These are phyloP conservation scores for Eledone cirrhosa DNA, from an alignment of 2,888 invertebrate genomes.

Conservation along the genomic window DNA sequence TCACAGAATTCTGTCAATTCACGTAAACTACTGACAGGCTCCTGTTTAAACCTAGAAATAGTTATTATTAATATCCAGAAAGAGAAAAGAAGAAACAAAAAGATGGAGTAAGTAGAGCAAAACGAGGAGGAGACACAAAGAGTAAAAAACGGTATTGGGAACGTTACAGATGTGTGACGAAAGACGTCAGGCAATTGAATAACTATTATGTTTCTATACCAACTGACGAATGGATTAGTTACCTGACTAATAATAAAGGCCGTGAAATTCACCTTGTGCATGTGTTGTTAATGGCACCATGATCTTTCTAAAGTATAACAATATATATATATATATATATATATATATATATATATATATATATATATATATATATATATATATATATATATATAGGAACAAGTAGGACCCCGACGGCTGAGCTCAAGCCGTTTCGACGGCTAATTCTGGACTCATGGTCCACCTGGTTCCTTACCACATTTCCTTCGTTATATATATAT, in stretches of 20 bases:
- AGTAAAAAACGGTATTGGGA: neutral
- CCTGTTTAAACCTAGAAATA: no score
- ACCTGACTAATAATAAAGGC: no score
- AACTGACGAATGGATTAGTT: neutral
- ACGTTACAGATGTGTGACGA: neutral
- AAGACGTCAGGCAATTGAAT: neutral
- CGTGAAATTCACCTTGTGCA: no score
- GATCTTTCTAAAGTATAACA: no score
- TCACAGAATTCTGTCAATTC: no score
- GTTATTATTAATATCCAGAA: neutral
- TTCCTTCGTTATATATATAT: no score
- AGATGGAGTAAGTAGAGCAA: neutral
- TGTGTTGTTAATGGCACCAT: no score
- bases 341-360: neutral
- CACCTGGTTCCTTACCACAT: no score
- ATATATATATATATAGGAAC: neutral
- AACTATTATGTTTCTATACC: neutral
- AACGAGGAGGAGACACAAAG: neutral
- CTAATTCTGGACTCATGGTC: no score
- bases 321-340: neutral
- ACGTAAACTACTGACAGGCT: no score
- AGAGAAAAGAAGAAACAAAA: neutral
- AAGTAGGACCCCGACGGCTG: no score
- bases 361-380: slow-evolving; percentile 8
- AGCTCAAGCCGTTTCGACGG: no score